Conservation (phyloP, 2,113 vertebrate genomes). For the Asarcornis scutulata region DNA sequence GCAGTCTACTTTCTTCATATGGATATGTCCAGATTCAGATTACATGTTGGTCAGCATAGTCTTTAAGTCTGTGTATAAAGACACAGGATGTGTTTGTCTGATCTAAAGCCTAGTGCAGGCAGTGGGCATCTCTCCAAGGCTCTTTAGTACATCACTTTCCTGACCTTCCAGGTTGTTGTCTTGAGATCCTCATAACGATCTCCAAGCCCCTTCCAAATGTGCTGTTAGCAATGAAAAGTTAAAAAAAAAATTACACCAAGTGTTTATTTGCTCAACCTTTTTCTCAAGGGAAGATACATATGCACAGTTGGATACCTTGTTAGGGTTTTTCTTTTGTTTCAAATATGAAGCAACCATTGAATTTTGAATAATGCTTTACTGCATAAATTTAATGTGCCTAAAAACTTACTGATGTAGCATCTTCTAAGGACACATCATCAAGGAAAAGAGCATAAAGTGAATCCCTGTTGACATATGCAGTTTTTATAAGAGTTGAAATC, state of each 20-base stretch:
- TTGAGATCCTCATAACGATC: background rate
- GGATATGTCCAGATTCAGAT: background rate
- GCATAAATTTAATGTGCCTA: background rate
- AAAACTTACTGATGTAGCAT: background rate
- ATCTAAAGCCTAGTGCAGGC: background rate
- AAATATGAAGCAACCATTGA: background rate
- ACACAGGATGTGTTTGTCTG: background rate
- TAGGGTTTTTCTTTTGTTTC: background rate
- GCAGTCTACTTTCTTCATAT: background rate
- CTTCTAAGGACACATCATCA: background rate
- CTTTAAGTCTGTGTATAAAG: background rate
- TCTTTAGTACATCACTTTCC: background rate
- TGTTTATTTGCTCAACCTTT: background rate
- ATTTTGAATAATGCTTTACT: background rate
- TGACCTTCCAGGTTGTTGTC: background rate
- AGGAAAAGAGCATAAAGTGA: background rate
- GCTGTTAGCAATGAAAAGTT: background rate
- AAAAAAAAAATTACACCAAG: background rate
- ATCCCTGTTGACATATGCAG: background rate
- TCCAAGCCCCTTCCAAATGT: background rate
- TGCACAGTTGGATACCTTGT: background rate
- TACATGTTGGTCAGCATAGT: background rate
- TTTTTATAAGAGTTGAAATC: background rate
- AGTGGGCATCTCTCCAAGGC: constrained; percentile 15
- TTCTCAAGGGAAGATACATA: background rate